Conservation (phyloP, 2,113 vertebrate species). For the Axis porcinus region DNA sequence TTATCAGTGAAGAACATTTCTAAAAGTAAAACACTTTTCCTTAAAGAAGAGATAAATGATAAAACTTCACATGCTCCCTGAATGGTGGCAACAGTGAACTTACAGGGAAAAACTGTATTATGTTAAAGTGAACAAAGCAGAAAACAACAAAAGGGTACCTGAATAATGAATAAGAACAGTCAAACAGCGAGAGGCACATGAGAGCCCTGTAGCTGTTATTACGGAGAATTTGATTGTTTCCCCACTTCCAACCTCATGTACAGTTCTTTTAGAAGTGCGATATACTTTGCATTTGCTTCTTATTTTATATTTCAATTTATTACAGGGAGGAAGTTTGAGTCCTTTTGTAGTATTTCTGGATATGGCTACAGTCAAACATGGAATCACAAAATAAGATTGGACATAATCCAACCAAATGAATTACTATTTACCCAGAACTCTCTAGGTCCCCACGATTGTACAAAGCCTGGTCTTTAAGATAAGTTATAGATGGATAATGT, state of each 20-base stretch:
- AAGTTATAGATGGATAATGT: not conserved
- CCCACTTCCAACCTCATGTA: not conserved
- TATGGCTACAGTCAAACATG: not conserved
- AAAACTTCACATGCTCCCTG: not conserved
- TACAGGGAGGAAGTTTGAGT: not conserved
- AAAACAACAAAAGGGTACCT: not conserved
- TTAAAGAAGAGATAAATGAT: not conserved
- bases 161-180: not conserved
- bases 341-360: not conserved
- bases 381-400: conserved; percentile 29
- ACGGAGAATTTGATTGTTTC: not conserved
- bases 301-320: conserved; percentile 31
- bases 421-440: conserved; percentile 27
- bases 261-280: not conserved
- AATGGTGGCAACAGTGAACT: not conserved
- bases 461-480: not conserved
- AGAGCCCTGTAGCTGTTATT: not conserved
- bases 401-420: conserved; percentile 20
- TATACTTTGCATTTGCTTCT: not conserved
- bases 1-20: not conserved
- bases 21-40: conserved; percentile 31
- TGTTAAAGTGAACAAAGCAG: not conserved
- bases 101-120: not conserved
- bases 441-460: not conserved
- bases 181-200: not conserved